Evolutionary conservation across 2,888 invertebrate species (phyloP).

Genomic region (Ectemnius lituratus): DNA sequence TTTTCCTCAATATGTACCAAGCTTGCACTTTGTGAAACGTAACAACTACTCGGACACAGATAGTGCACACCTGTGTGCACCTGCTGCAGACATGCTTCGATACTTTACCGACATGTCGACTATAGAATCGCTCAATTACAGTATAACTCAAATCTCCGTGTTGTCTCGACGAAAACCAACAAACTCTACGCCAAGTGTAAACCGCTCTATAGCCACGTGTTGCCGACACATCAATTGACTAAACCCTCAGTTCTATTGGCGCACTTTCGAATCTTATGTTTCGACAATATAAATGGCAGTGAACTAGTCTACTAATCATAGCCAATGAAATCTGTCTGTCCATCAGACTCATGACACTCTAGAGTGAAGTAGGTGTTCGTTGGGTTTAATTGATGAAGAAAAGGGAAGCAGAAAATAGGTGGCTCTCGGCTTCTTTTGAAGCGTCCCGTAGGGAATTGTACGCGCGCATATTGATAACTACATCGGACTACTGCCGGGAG

Average conservation of each 20-base stretch:
- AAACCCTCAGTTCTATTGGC: too few relatives aligned
- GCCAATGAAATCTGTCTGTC: too few relatives aligned
- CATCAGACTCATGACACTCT: too few relatives aligned
- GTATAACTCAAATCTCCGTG: constrained; percentile 20
- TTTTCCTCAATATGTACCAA: constrained; percentile 25
- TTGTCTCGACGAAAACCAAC: too few relatives aligned
- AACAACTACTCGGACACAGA: constrained; percentile 36
- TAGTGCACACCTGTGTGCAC: constrained; percentile 33
- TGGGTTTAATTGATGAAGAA: too few relatives aligned
- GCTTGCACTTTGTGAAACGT: constrained; percentile 37
- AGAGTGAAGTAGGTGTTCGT: too few relatives aligned
- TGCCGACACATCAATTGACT: too few relatives aligned
- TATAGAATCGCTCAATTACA: constrained; percentile 16
- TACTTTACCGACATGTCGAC: constrained; percentile 29
- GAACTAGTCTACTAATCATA: too few relatives aligned
- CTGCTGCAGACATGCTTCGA: constrained; percentile 33
- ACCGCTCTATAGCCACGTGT: too few relatives aligned
- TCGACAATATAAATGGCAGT: neutral
- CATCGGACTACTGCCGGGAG: constrained; percentile 51
- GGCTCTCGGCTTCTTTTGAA: constrained; percentile 36
- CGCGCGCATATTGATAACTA: constrained; percentile 47
- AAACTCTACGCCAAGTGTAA: too few relatives aligned
- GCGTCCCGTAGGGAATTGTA: constrained; percentile 34
- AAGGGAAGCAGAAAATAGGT: neutral
- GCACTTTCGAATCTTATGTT: constrained; percentile 27